Evolutionary conservation across 2,113 vertebrate species (phyloP).

Genomic region (Gobius niger): DNA sequence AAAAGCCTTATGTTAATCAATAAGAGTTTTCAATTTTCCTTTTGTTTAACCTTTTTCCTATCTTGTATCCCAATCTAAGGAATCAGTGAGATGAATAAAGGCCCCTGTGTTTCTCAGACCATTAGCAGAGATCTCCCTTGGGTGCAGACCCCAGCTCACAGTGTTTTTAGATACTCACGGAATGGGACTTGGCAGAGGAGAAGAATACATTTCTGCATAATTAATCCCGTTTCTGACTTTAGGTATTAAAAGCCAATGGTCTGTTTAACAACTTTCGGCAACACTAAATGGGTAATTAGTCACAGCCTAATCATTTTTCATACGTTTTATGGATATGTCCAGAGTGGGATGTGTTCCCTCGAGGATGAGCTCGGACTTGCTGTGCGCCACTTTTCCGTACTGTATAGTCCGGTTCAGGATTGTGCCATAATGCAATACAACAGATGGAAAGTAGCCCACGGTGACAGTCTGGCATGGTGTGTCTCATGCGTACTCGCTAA

Average conservation of each 20-base stretch:
- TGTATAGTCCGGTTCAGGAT: conserved; percentile 21
- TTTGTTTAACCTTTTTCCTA: not conserved
- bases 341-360: conserved; percentile 49
- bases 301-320: conserved; percentile 79
- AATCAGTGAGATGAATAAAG: conserved; percentile 47
- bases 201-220: conserved; percentile 82
- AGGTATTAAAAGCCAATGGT: conserved; percentile 82
- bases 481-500: not conserved
- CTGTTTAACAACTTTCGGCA: conserved; percentile 80
- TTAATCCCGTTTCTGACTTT: conserved; percentile 80
- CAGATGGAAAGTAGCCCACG: no score
- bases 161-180: conserved; percentile 66
- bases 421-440: not conserved
- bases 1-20: not conserved
- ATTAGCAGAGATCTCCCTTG: conserved; percentile 66
- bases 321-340: conserved; percentile 76
- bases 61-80: conserved; percentile 28
- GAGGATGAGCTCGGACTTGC: conserved; percentile 52
- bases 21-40: not conserved
- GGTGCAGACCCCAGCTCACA: conserved; percentile 63
- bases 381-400: conserved; percentile 8
- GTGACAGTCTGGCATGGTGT: no score
- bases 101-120: conserved; percentile 61
- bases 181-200: conserved; percentile 71
- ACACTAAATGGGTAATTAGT: conserved; percentile 82